Evolutionary conservation across 2,888 invertebrate genomes (phyloP).

Genomic region (Athetis lepigone): DNA sequence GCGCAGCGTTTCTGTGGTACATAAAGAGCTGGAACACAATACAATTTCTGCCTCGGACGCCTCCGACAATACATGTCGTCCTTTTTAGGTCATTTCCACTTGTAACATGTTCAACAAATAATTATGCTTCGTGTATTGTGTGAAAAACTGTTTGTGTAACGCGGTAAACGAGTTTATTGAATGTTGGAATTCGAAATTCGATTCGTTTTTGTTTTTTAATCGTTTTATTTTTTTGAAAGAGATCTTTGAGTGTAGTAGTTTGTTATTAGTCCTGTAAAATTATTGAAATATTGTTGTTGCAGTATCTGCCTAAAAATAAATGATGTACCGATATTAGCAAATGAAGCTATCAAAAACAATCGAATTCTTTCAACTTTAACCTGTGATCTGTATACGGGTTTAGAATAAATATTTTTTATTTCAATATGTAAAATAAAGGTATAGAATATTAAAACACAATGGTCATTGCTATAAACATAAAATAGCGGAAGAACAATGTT

Average conservation of each 20-base stretch:
- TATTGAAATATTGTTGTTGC: too few species aligned
- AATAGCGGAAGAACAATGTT: conserved; percentile 23
- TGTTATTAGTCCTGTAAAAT: too few species aligned
- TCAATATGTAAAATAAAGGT: too few species aligned
- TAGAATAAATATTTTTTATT: too few species aligned
- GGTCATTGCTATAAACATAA: too few species aligned
- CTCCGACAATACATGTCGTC: conserved; percentile 81
- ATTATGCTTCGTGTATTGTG: conserved; percentile 77
- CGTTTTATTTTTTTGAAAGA: conserved; percentile 8
- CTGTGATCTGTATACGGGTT: too few species aligned
- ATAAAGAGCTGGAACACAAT: conserved; percentile 83
- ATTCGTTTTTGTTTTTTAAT: neutral
- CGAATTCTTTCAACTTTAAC: too few species aligned
- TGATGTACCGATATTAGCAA: too few species aligned
- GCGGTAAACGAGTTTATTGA: conserved; percentile 51
- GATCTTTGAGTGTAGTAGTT: conserved; percentile 2
- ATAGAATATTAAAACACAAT: too few species aligned
- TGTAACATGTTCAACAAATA: conserved; percentile 83
- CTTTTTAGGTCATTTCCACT: conserved; percentile 88
- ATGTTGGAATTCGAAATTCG: conserved; percentile 47
- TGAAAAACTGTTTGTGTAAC: conserved; percentile 70
- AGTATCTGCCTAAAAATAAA: too few species aligned
- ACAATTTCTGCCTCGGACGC: conserved; percentile 84
- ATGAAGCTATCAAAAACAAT: too few species aligned
- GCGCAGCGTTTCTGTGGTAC: conserved; percentile 73